A percentile compares a stretch with the other conserved stretches of the same genome.
Conservation (phyloP, 2,113 vertebrate species). For the Pardalotus punctatus region DNA sequence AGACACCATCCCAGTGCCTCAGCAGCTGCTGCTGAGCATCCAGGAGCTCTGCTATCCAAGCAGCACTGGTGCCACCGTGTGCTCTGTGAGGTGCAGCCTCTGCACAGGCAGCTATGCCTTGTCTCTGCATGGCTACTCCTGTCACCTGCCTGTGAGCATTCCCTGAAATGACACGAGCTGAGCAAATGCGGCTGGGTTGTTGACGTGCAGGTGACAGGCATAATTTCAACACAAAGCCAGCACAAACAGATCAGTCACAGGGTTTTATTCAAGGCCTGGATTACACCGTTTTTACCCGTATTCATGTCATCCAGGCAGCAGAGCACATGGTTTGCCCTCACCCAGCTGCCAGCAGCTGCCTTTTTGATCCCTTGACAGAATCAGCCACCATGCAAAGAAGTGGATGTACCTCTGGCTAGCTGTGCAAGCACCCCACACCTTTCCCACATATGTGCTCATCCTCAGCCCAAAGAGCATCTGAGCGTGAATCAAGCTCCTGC, state of each 20-base stretch:
- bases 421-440: background rate
- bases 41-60: background rate
- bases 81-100: background rate
- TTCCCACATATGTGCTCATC: rapidly evolving
- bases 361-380: background rate
- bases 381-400: background rate
- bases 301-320: background rate
- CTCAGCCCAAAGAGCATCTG: background rate
- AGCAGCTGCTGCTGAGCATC: background rate
- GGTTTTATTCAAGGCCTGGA: conserved; percentile 21
- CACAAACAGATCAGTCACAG: background rate
- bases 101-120: background rate
- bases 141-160: rapidly evolving
- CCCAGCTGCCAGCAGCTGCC: background rate
- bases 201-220: background rate
- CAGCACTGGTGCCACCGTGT: background rate
- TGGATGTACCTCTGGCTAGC: background rate
- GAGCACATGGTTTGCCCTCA: background rate
- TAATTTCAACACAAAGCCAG: background rate
- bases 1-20: rapidly evolving
- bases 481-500: background rate
- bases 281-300: background rate
- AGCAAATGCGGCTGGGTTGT: background rate
- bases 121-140: background rate
- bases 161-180: background rate